Conservation (phyloP, 2,113 vertebrate species). For the Petromus typicus region DNA sequence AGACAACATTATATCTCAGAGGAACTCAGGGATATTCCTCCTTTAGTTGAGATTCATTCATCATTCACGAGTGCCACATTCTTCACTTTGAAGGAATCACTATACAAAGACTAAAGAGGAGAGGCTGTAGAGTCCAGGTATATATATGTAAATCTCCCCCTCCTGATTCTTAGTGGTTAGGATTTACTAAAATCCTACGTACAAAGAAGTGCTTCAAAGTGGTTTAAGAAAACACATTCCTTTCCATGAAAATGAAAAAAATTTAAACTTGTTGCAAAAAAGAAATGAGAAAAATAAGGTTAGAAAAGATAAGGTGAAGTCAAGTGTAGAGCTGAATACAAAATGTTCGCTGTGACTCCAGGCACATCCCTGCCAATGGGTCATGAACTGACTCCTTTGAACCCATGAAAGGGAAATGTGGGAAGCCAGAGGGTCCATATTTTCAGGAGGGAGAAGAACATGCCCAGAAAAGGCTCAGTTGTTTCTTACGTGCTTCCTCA, state of each 20-base stretch:
- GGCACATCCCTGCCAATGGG: background rate
- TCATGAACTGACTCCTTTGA: background rate
- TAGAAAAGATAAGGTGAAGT: constrained; percentile 28
- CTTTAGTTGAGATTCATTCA: background rate
- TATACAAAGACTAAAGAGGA: background rate
- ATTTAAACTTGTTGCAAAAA: background rate
- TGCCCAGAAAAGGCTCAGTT: background rate
- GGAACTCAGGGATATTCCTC: background rate
- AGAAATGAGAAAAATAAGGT: background rate
- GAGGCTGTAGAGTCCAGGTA: background rate
- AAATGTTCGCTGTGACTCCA: background rate
- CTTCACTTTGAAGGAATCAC: background rate
- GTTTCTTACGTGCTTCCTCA: background rate
- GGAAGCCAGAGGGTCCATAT: background rate
- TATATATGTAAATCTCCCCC: constrained; percentile 12
- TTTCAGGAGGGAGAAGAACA: background rate
- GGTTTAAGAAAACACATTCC: constrained; percentile 7
- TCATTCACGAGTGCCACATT: background rate
- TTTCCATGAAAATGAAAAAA: background rate
- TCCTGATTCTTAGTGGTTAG: background rate
- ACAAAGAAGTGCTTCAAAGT: constrained; percentile 8
- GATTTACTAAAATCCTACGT: constrained; percentile 2
- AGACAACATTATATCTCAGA: background rate
- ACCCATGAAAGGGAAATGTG: background rate
- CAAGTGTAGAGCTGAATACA: background rate